Conservation (phyloP, 2,888 invertebrate species). For the Drosophila tripunctata region DNA sequence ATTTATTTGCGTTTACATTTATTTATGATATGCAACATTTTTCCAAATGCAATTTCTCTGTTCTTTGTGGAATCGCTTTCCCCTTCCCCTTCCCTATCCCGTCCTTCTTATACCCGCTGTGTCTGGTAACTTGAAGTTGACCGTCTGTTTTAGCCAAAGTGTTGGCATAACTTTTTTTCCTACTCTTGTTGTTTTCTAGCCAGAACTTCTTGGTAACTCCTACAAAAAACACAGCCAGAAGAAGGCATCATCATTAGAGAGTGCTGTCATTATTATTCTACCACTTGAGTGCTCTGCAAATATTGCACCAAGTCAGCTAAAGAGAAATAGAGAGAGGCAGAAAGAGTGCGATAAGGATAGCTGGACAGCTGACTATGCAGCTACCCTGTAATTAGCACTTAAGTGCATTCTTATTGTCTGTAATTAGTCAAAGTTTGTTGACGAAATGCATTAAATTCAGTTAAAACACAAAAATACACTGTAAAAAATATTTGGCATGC, state of each 20-base stretch:
- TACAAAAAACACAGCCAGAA: not conserved
- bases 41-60: conserved; percentile 72
- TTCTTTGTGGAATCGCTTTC: conserved; percentile 9
- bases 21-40: conserved; percentile 80
- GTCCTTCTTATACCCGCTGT: not conserved
- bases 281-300: conserved; percentile 22
- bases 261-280: conserved; percentile 16
- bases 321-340: not conserved
- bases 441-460: no score
- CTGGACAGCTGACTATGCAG: not conserved
- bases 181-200: conserved; percentile 23
- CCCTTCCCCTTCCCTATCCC: not conserved
- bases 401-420: not conserved
- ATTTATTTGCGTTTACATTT: conserved; percentile 78
- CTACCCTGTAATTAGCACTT: not conserved
- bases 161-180: conserved; percentile 51
- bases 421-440: not conserved
- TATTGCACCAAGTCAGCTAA: conserved; percentile 2
- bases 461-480: not conserved
- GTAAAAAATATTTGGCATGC: not conserved
- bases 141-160: conserved; percentile 51
- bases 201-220: conserved; percentile 9
- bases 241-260: not conserved
- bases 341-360: not conserved
- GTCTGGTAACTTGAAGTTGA: conserved; percentile 12